A percentile compares a stretch with the other conserved stretches of the same genome.
These are phyloP conservation scores for Yponomeuta sedellus DNA, from an alignment of 2,888 invertebrate species.

Conservation along the genomic window DNA sequence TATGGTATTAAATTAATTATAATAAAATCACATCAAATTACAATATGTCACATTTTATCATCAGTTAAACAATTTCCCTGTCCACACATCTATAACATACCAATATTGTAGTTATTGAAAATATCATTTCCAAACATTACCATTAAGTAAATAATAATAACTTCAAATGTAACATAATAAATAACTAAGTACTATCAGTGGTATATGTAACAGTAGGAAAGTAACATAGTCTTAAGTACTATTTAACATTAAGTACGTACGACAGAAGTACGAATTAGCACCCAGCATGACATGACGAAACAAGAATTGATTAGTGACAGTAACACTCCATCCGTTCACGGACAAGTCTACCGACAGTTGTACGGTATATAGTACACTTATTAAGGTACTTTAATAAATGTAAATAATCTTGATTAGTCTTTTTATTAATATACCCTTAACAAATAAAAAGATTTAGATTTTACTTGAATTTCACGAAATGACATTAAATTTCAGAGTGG, in stretches of 20 bases:
- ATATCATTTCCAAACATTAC: not conserved
- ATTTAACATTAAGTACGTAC: conserved; percentile 51
- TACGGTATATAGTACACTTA: too few relatives aligned
- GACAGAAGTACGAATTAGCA: conserved; percentile 36
- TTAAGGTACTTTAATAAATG: too few relatives aligned
- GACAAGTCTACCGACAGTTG: too few relatives aligned
- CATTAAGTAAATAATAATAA: conserved; percentile 3
- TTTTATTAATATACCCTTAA: too few relatives aligned
- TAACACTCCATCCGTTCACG: not conserved
- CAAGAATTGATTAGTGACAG: not conserved
- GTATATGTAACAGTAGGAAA: not conserved
- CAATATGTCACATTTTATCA: conserved; percentile 7
- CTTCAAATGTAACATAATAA: not conserved
- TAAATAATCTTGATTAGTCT: too few relatives aligned
- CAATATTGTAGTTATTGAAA: not conserved
- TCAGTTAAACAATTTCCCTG: not conserved
- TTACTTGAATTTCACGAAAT: too few relatives aligned
- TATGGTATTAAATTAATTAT: not conserved
- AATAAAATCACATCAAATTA: not conserved
- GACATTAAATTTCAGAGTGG: too few relatives aligned
- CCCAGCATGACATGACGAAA: conserved; percentile 31
- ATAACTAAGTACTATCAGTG: conserved; percentile 10
- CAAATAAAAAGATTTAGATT: too few relatives aligned
- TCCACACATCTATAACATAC: not conserved
- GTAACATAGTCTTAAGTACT: conserved; percentile 15